These are phyloP conservation scores for Pachyrhynchus sulphureomaculatus DNA, from an alignment of 1,140 invertebrate species.

Conservation along the genomic window DNA sequence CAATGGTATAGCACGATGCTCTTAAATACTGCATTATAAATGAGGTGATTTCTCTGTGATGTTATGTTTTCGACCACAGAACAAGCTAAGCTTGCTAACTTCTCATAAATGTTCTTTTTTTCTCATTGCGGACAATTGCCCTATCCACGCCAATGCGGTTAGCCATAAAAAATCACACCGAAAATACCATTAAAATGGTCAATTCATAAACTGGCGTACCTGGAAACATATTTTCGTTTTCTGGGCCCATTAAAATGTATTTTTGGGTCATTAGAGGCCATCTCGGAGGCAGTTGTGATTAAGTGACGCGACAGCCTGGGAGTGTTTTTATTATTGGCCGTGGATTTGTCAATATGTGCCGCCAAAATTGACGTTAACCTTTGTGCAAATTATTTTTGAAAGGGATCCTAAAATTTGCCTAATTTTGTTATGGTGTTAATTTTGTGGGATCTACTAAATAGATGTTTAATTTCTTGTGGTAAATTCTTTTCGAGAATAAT, in stretches of 20 bases:
- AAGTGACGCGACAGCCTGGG: constrained; percentile 21
- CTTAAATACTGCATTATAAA: too few relatives aligned
- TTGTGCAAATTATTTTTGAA: constrained; percentile 14
- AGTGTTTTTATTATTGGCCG: constrained; percentile 12
- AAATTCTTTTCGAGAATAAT: background rate
- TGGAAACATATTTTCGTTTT: constrained; percentile 11
- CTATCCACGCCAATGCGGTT: constrained; percentile 14
- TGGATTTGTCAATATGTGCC: constrained; percentile 21
- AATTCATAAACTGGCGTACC: constrained; percentile 27
- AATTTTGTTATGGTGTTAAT: background rate
- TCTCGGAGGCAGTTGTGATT: constrained; percentile 22
- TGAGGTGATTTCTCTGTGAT: too few relatives aligned
- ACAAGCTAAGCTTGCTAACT: too few relatives aligned
- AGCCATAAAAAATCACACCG: background rate
- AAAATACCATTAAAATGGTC: constrained; percentile 25
- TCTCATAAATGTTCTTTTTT: too few relatives aligned
- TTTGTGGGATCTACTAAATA: background rate
- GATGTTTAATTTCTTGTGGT: too few relatives aligned
- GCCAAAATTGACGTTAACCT: background rate
- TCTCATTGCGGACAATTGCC: too few relatives aligned
- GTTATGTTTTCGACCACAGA: too few relatives aligned
- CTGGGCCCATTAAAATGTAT: constrained; percentile 28
- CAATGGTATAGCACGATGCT: too few relatives aligned
- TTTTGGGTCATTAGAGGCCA: constrained; percentile 31
- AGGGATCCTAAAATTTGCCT: background rate